Base-by-base conservation (phyloP, 2,888 invertebrate species). In the Diplazon laetatorius region DNA sequence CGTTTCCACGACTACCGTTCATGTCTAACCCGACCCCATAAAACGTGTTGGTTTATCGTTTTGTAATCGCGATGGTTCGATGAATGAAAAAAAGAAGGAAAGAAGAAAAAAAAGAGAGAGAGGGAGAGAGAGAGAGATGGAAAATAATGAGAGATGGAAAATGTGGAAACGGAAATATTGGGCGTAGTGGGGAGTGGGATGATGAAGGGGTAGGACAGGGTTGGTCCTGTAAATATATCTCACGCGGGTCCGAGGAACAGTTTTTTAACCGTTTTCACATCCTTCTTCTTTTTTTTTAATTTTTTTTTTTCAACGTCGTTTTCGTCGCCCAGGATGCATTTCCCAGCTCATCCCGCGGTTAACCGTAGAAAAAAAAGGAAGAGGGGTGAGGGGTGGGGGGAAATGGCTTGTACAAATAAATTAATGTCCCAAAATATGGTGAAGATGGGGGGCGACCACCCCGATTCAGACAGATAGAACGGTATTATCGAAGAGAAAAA, bases 21-120 rank as follows among this genome's bases (percentile, higher is more conserved):
- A 57, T 10, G 37, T 22, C 57, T 39, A 37, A 35, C 42, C 25
- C 20, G n/a, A 57, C 25, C 60, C 63, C 30, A 62, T 63, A 78
- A 77, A 30, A 77, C 76, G 80, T 80, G 76, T 80, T 81, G 81
- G 82, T 83, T 82, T 84, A 81, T 82, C 83, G 84, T 80, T 83
- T 81, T 71, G 4, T 2, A 82, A 83, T 81, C 78, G 79, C 76
- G 74, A 82, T 79, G 72, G 69, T 70, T 74, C 39, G 30, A 44
- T 18, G 63, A 65, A 37, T 35, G 37, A 35, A 10, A 60, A 20
- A 42, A 14, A 30, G 18, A 57, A 35, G 20, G 9, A 37, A 55
- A 52, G 18, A 44, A 9, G 16, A 35, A 57, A 14, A 35, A 46
- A 12, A 55, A n/a, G n/a, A n/a, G n/a, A n/a, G n/a, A n/a, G n/a